Conservation (phyloP, 1,140 invertebrate genomes). For the Amyelois transitella region DNA sequence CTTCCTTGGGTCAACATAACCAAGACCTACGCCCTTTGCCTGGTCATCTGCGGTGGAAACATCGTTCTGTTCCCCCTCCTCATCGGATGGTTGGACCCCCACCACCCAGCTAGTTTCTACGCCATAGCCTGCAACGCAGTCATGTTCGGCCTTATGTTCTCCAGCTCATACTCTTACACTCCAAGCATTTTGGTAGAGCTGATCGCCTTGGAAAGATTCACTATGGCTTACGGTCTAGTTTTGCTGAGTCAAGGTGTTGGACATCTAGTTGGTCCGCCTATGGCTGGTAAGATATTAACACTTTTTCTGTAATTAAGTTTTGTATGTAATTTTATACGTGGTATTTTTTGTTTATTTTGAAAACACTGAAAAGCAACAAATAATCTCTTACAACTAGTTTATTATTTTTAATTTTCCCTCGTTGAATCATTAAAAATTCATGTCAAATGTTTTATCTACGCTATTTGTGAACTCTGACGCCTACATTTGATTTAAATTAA, state of each 20-base stretch:
- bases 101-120: conserved; percentile 76
- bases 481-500: too few relatives aligned
- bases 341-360: too few relatives aligned
- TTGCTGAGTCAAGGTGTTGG: conserved; percentile 89
- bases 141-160: conserved; percentile 88
- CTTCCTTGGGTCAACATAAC: conserved; percentile 88
- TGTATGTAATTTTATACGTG: too few relatives aligned
- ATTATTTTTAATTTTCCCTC: too few relatives aligned
- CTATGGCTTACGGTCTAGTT: conserved; percentile 92
- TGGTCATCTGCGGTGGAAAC: conserved; percentile 83
- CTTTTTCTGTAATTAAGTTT: too few relatives aligned
- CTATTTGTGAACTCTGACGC: too few relatives aligned
- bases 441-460: too few relatives aligned
- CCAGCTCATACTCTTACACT: conserved; percentile 90
- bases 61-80: conserved; percentile 82
- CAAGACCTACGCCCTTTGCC: conserved; percentile 86
- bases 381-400: too few relatives aligned
- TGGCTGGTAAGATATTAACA: conserved; percentile 75
- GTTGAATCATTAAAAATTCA: too few relatives aligned
- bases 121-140: conserved; percentile 75
- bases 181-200: conserved; percentile 89
- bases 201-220: conserved; percentile 84
- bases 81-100: conserved; percentile 43
- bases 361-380: too few relatives aligned
- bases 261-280: conserved; percentile 78